Base-by-base conservation (phyloP, 2,113 vertebrate species). In the Mixornis gularis region DNA sequence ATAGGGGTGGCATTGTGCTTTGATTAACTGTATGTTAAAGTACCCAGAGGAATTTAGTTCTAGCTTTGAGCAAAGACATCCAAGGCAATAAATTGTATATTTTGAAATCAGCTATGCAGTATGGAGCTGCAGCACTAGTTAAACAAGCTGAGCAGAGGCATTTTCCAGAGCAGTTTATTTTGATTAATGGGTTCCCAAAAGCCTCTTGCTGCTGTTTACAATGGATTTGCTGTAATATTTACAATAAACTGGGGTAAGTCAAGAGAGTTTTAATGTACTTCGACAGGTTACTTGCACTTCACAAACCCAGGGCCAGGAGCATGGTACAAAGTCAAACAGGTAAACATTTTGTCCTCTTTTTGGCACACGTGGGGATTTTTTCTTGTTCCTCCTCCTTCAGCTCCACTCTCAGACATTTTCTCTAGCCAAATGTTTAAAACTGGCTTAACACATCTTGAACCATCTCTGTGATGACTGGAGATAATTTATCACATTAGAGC, bases 151-250 rank as follows among this genome's bases (percentile, higher is more conserved):
- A 97, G 96, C 76, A 85, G 96, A 96, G 87, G 96, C 95, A 96
- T 95, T 97, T 97, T 96, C 95, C 94, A 85, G 93, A 95, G 96
- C 66, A 92, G 96, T 97, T 96, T 95, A 90, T 96, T 95, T 97
- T 98, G 98, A 98, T 98, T 98, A 98, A 98, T 96, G 96, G 97
- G 96, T 97, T 98, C 98, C 98, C 98, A 98, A 96, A 96, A 96
- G 93, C 95, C 96, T 97, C 93, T 97, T 96, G 97, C 97, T 97
- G 97, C 96, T 96, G 97, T 98, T 98, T 97, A 98, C 95, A 92
- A 93, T 97, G 95, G 97, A 98, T 98, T 98, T 97, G 97, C 95
- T 97, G 95, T 98, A 97, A 98, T 98, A 97, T 98, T 98, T 98
- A 97, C 97, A 97, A 96, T 96, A 96, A 98, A 97, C 95, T 93